These are phyloP conservation scores for Irena cyanogastra DNA, from an alignment of 2,113 vertebrate genomes.

Conservation along the genomic window DNA sequence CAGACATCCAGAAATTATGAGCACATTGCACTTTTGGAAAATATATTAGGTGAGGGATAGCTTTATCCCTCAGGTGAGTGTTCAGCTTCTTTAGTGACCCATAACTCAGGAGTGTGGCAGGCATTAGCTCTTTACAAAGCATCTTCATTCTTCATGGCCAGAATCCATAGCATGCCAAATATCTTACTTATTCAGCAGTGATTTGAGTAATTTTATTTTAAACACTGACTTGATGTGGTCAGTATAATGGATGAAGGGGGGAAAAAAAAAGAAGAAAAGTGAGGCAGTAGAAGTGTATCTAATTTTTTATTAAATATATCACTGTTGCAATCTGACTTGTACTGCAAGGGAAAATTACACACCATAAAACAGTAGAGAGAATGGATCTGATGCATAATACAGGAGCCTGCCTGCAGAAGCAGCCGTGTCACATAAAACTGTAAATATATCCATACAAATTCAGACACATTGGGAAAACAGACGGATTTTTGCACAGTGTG, in stretches of 20 bases:
- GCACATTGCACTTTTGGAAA: constrained; percentile 63
- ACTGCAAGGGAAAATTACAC: constrained; percentile 45
- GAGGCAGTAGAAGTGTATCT: constrained; percentile 32
- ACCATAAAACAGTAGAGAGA: constrained; percentile 37
- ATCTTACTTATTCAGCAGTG: constrained; percentile 43
- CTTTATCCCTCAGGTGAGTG: constrained; percentile 66
- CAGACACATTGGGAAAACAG: neutral
- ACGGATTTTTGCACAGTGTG: rapidly evolving
- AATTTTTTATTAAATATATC: constrained; percentile 60
- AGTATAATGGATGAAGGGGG: neutral
- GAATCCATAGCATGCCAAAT: neutral
- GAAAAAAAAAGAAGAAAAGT: neutral
- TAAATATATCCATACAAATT: constrained; percentile 17
- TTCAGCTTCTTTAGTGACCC: constrained; percentile 57
- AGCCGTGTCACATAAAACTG: neutral
- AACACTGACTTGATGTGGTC: constrained; percentile 45
- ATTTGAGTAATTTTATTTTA: constrained; percentile 63
- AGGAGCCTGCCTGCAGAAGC: constrained; percentile 47
- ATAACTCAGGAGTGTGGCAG: constrained; percentile 61
- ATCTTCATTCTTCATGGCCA: constrained; percentile 60
- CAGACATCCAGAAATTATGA: constrained; percentile 67
- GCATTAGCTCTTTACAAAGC: constrained; percentile 19
- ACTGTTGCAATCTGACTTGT: constrained; percentile 44
- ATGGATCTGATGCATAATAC: constrained; percentile 55
- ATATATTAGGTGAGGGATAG: constrained; percentile 64